phyloP scores from a whole-genome alignment of 2,113 vertebrate species.

The Caracal caracal region DNA sequence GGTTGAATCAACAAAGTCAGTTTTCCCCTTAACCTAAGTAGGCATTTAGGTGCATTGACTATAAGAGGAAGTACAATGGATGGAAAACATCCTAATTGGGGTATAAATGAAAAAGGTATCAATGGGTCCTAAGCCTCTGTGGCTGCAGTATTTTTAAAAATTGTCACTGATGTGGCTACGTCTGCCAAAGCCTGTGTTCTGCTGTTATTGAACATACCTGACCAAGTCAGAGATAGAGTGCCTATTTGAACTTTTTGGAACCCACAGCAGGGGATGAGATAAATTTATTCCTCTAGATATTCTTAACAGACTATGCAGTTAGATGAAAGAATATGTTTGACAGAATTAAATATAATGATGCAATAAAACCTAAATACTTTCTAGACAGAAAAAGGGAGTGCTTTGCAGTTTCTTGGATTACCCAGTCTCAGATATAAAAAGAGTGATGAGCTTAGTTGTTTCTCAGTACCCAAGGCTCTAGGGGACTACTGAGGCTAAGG shows the following conservation, averaged over 20 bases:
- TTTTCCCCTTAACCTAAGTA: not conserved
- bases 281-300: not conserved
- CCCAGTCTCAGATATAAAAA: not conserved
- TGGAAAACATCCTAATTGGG: not conserved
- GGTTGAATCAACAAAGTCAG: not conserved
- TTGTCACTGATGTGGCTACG: not conserved
- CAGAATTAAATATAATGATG: not conserved
- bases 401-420: not conserved
- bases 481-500: not conserved
- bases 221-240: not conserved
- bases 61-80: not conserved
- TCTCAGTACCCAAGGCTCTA: not conserved
- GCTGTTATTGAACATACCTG: fast-evolving
- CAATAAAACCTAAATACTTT: not conserved
- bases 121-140: not conserved
- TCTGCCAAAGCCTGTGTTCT: not conserved
- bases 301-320: not conserved
- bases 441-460: not conserved
- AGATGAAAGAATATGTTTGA: not conserved
- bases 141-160: not conserved
- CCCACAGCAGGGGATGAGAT: not conserved
- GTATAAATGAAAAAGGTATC: not conserved
- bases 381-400: not conserved
- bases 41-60: not conserved
- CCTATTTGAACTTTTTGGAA: not conserved